Percentiles rank a stretch among this genome's conserved stretches.
Conservation (phyloP, 2,888 invertebrate genomes). For the Calameuta pallipes region DNA sequence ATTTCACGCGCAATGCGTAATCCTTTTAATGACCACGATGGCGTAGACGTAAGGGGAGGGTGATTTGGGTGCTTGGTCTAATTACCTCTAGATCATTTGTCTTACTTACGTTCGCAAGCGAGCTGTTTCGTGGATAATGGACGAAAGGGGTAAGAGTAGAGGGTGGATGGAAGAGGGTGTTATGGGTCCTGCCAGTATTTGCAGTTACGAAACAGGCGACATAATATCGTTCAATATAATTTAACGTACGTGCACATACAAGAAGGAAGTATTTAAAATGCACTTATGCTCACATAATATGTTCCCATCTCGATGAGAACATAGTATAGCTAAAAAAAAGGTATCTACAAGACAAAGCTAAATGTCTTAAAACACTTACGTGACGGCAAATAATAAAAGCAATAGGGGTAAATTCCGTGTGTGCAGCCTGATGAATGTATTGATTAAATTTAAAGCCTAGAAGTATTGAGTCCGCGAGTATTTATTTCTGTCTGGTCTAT, state of each 20-base stretch:
- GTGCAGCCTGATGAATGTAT: not conserved
- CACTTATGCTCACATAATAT: too few species aligned
- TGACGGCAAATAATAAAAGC: not conserved
- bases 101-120: not conserved
- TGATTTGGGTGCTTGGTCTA: not conserved
- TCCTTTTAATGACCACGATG: not conserved
- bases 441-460: not conserved
- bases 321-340: too few species aligned
- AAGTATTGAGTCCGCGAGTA: not conserved
- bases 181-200: not conserved
- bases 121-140: not conserved
- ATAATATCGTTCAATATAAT: not conserved
- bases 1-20: not conserved
- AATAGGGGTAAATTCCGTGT: not conserved
- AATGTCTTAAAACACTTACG: not conserved
- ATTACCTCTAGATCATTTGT: not conserved
- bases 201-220: not conserved
- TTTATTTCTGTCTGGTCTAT: not conserved
- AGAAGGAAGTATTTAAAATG: not conserved
- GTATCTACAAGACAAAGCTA: too few species aligned
- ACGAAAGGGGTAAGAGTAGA: conserved; percentile 1
- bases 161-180: not conserved
- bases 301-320: too few species aligned
- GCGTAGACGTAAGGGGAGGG: not conserved
- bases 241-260: not conserved